A percentile compares a stretch with the other conserved stretches of the same genome.
These are phyloP conservation scores for Nycticorax nycticorax DNA, from an alignment of 2,113 vertebrate species.

Conservation along the genomic window DNA sequence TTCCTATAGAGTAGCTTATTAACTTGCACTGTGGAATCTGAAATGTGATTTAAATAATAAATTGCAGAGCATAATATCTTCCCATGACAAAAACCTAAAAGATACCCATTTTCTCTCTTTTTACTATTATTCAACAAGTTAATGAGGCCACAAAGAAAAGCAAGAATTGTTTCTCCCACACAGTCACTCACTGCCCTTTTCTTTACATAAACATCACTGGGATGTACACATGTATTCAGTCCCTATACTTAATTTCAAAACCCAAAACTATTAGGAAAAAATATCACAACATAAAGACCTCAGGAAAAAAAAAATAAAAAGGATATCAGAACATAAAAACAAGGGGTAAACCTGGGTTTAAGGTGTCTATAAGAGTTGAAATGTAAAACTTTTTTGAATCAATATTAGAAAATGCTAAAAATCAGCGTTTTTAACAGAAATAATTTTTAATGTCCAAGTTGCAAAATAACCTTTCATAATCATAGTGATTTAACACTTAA, in stretches of 20 bases:
- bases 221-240: rapidly evolving
- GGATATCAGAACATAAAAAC: background rate
- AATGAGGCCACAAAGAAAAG: background rate
- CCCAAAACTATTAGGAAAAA: background rate
- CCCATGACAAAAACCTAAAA: background rate
- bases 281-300: background rate
- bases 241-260: background rate
- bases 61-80: background rate
- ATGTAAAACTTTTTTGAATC: background rate
- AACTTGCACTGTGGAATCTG: background rate
- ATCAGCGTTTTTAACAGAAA: background rate
- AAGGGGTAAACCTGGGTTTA: background rate
- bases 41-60: slow-evolving; percentile 27
- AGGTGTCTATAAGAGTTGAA: background rate
- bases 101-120: background rate
- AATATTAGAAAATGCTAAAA: background rate
- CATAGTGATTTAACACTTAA: background rate
- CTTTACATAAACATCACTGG: background rate
- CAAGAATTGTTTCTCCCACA: background rate
- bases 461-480: background rate
- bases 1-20: background rate
- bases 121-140: background rate
- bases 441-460: background rate
- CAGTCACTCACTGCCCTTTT: background rate
- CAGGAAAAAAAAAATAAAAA: background rate